Evolutionary conservation across 1,140 invertebrate species (phyloP).

Genomic region (Maniola jurtina): DNA sequence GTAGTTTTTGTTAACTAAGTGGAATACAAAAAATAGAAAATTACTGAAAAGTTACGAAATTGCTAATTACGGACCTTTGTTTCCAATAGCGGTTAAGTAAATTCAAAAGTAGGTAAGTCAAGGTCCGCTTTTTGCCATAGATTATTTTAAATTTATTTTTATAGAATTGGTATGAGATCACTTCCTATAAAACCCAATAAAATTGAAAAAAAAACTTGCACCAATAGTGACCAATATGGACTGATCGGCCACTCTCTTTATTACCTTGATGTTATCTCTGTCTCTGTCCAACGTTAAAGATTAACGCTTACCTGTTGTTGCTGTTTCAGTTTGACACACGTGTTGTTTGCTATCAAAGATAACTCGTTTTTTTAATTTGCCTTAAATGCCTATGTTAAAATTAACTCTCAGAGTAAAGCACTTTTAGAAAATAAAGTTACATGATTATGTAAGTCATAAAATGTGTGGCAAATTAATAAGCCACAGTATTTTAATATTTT

Average conservation of each 20-base stretch:
- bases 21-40: background rate
- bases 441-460: too few relatives aligned
- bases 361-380: constrained; percentile 19
- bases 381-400: background rate
- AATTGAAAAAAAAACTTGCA: constrained; percentile 40
- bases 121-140: constrained; percentile 35
- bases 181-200: constrained; percentile 61
- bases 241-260: constrained; percentile 55
- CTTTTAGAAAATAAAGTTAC: too few relatives aligned
- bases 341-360: constrained; percentile 56
- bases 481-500: too few relatives aligned
- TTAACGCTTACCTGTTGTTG: constrained; percentile 43
- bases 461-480: too few relatives aligned
- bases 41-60: background rate
- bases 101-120: constrained; percentile 24
- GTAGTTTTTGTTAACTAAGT: background rate
- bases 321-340: constrained; percentile 56
- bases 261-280: constrained; percentile 56
- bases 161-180: constrained; percentile 56
- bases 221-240: constrained; percentile 59
- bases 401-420: background rate
- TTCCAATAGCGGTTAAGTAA: constrained; percentile 7
- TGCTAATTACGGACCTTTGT: constrained; percentile 3
- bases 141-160: constrained; percentile 39
- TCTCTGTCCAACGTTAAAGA: constrained; percentile 42